Evolutionary conservation across 2,797 vertebrate species (phyloP), one percentile per base, ranked within the genome.

Genomic region (Clarias laeviceps): DNA sequence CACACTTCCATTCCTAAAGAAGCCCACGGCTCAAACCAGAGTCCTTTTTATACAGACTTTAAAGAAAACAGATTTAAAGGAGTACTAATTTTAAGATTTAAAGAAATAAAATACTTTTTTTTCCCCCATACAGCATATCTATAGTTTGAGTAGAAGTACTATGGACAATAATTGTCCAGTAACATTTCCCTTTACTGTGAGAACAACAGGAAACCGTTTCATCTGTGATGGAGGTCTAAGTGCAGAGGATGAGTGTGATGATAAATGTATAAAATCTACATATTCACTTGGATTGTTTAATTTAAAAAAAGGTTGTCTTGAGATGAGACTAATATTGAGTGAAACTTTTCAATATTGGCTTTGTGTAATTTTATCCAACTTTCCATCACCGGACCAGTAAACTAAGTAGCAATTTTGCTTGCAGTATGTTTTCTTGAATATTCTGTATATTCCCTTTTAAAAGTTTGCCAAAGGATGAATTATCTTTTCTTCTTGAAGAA

Each of bases 1-100:
- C 50, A 76, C 82, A 22, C 76, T 37, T 82, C 54, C 27, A 62
- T 68, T 37, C 22, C 68, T 79, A 78, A 74, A 84, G 65, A 64
- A 73, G 73, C 82, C 62, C 62, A 40, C 22, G 27, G 62, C 59
- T 79, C 18, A 59, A 77, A 22, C 70, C 70, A 34, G n/a, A 6
- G 6, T 62, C 9, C 3, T n/a, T 70, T 78, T 45, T 29, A 20
- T 22, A 24, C 29, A 59, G 56, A 1, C 54, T 61, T 59, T 37
- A 59, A 81, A 29, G 59, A 80, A 64, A 65, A 24, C 4, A 34
- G 27, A 24, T 54, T 85, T 73, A 64, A 70, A 34, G 72, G 18
- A 61, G 59, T 78, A 50, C 69, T 27, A 5, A n/a, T 45, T 45
- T 40, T 68, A 14, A 14, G 6, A 15, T 62, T 84, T 80, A 80